Conservation (phyloP, 2,888 invertebrate species). For the Heteropelma amictum region DNA sequence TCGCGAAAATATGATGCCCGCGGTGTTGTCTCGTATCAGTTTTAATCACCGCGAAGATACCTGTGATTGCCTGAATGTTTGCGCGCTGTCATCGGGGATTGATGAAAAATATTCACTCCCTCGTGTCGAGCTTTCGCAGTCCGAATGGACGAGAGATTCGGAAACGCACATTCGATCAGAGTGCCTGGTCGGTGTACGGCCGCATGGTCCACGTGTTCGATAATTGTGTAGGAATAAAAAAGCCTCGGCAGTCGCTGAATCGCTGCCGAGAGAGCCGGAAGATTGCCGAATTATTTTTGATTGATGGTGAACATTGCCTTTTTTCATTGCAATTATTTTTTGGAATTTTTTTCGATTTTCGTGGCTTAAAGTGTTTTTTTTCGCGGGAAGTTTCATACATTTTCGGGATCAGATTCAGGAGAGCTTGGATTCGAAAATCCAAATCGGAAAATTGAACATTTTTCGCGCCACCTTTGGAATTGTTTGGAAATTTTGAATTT, state of each 20-base stretch:
- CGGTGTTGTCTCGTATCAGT: background rate
- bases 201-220: conserved; percentile 9
- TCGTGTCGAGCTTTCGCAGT: background rate
- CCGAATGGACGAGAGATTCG: conserved; percentile 3
- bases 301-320: background rate
- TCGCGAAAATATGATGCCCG: too few species aligned
- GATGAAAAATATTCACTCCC: conserved; percentile 2
- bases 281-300: conserved; percentile 1
- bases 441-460: too few species aligned
- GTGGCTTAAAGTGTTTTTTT: too few species aligned
- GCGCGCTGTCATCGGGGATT: too few species aligned
- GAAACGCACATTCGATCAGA: background rate
- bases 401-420: too few species aligned
- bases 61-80: background rate
- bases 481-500: too few species aligned
- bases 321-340: background rate
- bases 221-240: background rate
- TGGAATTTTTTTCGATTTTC: background rate
- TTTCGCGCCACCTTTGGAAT: too few species aligned
- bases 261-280: background rate
- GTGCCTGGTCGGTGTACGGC: background rate
- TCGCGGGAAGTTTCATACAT: background rate
- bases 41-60: background rate
- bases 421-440: too few species aligned
- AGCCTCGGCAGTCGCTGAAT: background rate